Conservation (phyloP, 2,113 vertebrate species). For the Triplophysa rosa region DNA sequence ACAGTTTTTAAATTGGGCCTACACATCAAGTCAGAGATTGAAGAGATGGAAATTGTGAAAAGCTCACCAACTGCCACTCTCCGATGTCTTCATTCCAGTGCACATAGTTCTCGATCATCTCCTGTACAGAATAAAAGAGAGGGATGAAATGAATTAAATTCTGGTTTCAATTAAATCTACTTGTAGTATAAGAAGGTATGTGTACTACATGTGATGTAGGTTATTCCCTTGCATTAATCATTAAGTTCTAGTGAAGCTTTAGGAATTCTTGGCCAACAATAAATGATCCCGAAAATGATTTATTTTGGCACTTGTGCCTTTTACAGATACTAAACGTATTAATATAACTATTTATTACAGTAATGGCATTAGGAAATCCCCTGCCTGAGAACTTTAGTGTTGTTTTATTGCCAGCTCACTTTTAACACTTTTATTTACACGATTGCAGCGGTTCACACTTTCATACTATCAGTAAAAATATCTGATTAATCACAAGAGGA, state of each 20-base stretch:
- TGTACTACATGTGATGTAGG: too few relatives aligned
- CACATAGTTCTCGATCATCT: conserved; percentile 98
- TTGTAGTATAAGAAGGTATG: too few relatives aligned
- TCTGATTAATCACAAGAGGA: background rate
- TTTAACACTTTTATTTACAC: background rate
- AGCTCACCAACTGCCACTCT: conserved; percentile 95
- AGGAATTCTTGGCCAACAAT: too few relatives aligned
- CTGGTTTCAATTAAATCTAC: too few relatives aligned
- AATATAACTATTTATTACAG: too few relatives aligned
- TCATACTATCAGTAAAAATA: conserved; percentile 7
- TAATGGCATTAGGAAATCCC: too few relatives aligned
- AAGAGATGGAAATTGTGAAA: background rate
- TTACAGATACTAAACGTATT: too few relatives aligned
- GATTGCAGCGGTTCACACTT: background rate
- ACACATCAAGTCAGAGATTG: background rate
- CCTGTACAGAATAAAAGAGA: conserved; percentile 68
- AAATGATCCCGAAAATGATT: too few relatives aligned
- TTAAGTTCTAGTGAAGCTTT: too few relatives aligned
- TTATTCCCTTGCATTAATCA: too few relatives aligned
- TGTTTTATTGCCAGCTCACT: background rate
- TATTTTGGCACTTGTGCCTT: too few relatives aligned
- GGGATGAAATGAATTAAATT: too few relatives aligned
- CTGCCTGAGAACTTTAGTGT: background rate
- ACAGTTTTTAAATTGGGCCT: background rate
- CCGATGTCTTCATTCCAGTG: conserved; percentile 99